Evolutionary conservation across 2,888 invertebrate species (phyloP).

Genomic region (Spisula solida): DNA sequence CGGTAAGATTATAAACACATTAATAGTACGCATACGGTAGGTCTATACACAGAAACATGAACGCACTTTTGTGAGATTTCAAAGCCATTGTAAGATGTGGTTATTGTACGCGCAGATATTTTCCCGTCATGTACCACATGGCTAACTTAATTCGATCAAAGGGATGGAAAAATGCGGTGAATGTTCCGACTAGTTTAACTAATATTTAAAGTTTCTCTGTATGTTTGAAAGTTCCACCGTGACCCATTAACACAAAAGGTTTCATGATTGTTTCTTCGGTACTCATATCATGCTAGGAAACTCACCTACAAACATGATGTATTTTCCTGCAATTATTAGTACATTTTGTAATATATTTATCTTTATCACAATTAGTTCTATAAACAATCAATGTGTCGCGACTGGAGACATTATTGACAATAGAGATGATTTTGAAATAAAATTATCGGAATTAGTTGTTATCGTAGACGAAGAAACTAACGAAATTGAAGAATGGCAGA

Average conservation of each 20-base stretch:
- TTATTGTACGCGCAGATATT: too few relatives aligned
- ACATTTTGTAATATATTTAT: neutral
- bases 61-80: too few relatives aligned
- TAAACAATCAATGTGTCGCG: neutral
- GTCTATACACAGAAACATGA: too few relatives aligned
- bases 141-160: neutral
- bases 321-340: neutral
- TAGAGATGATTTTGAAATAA: neutral
- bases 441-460: conserved; percentile 2
- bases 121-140: neutral
- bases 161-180: neutral
- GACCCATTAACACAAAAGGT: neutral
- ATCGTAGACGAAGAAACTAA: neutral
- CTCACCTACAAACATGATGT: neutral
- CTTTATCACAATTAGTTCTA: neutral
- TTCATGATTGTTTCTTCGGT: neutral
- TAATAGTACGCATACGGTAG: too few relatives aligned
- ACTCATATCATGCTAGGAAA: neutral
- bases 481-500: conserved; percentile 36
- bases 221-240: neutral
- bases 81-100: too few relatives aligned
- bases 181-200: neutral
- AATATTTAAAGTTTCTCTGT: neutral
- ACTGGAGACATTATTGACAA: conserved; percentile 17
- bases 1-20: too few relatives aligned